Conservation (phyloP, 1,140 invertebrate species). For the Sitodiplosis mosellana region DNA sequence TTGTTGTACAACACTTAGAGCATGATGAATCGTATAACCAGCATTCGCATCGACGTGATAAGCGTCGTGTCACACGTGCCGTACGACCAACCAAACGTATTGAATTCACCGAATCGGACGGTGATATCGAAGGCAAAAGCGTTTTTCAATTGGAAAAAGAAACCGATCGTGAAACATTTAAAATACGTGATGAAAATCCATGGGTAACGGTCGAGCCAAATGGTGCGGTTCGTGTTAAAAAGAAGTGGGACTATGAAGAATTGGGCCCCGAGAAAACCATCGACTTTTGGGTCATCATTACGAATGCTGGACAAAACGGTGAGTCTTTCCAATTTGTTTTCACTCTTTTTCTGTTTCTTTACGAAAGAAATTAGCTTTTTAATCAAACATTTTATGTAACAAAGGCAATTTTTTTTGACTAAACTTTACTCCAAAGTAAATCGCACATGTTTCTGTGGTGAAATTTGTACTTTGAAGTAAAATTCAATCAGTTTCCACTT, state of each 20-base stretch:
- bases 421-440: too few relatives aligned
- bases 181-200: conserved; percentile 79
- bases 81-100: conserved; percentile 81
- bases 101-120: conserved; percentile 80
- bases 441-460: too few relatives aligned
- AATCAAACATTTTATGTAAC: too few relatives aligned
- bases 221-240: conserved; percentile 80
- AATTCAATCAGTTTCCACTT: too few relatives aligned
- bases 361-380: too few relatives aligned
- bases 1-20: conserved; percentile 25
- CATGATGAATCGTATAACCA: conserved; percentile 33
- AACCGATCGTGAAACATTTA: conserved; percentile 78
- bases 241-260: conserved; percentile 94
- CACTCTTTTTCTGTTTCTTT: conserved; percentile 6
- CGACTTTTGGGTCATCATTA: conserved; percentile 90
- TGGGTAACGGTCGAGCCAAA: conserved; percentile 86
- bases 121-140: conserved; percentile 66
- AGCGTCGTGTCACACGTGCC: conserved; percentile 66
- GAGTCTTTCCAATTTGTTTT: too few relatives aligned
- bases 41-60: conserved; percentile 41
- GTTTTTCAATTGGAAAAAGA: conserved; percentile 84
- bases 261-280: conserved; percentile 89
- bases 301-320: conserved; percentile 70
- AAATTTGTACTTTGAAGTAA: too few relatives aligned
- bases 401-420: too few relatives aligned